Conservation (phyloP, 2,113 vertebrate species). For the Strigops habroptila region DNA sequence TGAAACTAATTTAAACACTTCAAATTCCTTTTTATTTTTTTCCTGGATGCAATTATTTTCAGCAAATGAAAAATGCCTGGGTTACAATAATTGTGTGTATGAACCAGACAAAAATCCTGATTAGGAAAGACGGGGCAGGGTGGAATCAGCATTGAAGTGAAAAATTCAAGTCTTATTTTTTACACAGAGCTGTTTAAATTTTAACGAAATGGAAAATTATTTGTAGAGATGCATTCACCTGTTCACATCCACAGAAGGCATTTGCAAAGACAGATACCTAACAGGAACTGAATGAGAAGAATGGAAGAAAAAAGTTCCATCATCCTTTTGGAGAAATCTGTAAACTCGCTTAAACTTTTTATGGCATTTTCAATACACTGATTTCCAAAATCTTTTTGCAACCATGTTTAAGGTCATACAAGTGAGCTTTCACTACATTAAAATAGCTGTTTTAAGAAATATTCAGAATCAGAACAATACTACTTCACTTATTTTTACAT, state of each 20-base stretch:
- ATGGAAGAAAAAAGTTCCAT: neutral
- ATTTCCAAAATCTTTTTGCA: neutral
- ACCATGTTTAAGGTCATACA: neutral
- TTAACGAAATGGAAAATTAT: neutral
- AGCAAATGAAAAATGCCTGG: neutral
- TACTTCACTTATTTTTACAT: slow-evolving; percentile 21
- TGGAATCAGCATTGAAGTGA: neutral
- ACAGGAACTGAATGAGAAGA: neutral
- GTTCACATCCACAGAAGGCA: neutral
- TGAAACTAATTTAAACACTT: neutral
- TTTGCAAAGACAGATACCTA: neutral
- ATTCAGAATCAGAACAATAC: neutral
- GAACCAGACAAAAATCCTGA: neutral
- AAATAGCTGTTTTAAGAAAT: neutral
- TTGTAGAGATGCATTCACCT: neutral
- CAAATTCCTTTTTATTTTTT: neutral
- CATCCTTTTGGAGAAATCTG: neutral
- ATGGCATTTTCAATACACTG: neutral
- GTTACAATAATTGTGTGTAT: neutral
- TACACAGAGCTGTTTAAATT: neutral
- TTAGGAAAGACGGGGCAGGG: neutral
- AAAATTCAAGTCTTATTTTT: neutral
- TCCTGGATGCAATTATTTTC: neutral
- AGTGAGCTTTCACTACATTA: neutral
- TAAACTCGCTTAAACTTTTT: neutral